Evolutionary conservation across 2,888 invertebrate genomes (phyloP), one percentile per base, ranked within the genome.

Genomic region (Epinotia brunnichana): DNA sequence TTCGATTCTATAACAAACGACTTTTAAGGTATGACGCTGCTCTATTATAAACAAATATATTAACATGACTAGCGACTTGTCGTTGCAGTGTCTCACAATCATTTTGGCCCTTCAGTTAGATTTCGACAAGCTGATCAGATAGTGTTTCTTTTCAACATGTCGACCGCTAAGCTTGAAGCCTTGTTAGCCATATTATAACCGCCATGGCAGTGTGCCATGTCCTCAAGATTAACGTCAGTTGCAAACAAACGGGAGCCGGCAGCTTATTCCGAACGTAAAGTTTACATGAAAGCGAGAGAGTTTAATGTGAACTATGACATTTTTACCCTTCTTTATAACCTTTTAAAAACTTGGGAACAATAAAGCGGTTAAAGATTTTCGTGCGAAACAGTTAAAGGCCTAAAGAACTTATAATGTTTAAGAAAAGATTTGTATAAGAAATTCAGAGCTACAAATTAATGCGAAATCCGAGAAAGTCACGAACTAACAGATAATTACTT

Each of bases 221-320:
- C 69, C 60, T 41, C 41, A 76, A 82, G 84, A 87, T 85, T 87
- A 88, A 88, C 85, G 85, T 82, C 82, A 85, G 79, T 85, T 82
- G 78, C 79, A 79, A 80, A 82, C 82, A 82, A 81, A 80, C 81
- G 78, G 77, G 78, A 77, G 77, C 74, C 66, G 67, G 74, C 70
- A 74, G 73, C 73, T 73, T 73, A 73, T 73, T 73, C 69, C 69
- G 57, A 63, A 73, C 68, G 72, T 73, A 74, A 74, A 74, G 62
- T 71, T 71, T 71, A 70, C 68, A 56, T 66, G 21, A 62, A 63
- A 53, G 41, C 69, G 54, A 51, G 35, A 11, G 67, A 68, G 61
- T 73, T 73, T 69, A 63, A 63, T 73, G 57, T 48, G 54, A 71
- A 67, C 67, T 62, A 68, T 68, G 69, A 69, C 68, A 69, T 73